Conservation (phyloP, 2,888 invertebrate genomes). For the Drosophila formosana region DNA sequence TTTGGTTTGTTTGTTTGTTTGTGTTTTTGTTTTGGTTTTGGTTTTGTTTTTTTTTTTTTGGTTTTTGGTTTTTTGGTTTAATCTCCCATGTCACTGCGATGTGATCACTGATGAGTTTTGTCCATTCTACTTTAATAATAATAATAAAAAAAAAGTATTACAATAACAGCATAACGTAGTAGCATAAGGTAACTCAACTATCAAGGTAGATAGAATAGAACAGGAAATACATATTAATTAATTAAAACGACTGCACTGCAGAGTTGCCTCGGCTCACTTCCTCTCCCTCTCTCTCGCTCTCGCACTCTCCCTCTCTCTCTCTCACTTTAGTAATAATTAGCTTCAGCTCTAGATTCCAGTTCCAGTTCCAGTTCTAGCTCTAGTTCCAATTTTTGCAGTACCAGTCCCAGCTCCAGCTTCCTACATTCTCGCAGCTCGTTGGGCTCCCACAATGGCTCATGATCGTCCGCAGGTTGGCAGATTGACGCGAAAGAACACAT, state of each 20-base stretch:
- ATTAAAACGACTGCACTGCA: constrained; percentile 72
- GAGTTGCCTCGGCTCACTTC: constrained; percentile 36
- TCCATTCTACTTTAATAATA: constrained; percentile 72
- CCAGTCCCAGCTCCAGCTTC: constrained; percentile 13
- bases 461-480: constrained; percentile 92
- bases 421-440: constrained; percentile 4
- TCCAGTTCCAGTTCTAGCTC: constrained; percentile 1
- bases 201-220: constrained; percentile 78
- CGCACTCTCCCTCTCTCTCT: neutral
- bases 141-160: constrained; percentile 76
- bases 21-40: constrained; percentile 26
- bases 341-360: constrained; percentile 17
- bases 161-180: constrained; percentile 78
- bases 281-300: neutral
- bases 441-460: constrained; percentile 63
- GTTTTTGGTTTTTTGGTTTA: constrained; percentile 22
- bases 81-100: constrained; percentile 36
- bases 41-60: constrained; percentile 17
- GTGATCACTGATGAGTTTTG: constrained; percentile 48
- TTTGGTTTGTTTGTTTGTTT: constrained; percentile 22
- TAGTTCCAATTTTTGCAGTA: constrained; percentile 6
- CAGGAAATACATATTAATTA: constrained; percentile 76
- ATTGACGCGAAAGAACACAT: constrained; percentile 96
- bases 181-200: constrained; percentile 76
- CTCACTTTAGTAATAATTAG: neutral